phyloP scores from a whole-genome alignment of 2,797 vertebrate genomes.

The Falco peregrinus region DNA sequence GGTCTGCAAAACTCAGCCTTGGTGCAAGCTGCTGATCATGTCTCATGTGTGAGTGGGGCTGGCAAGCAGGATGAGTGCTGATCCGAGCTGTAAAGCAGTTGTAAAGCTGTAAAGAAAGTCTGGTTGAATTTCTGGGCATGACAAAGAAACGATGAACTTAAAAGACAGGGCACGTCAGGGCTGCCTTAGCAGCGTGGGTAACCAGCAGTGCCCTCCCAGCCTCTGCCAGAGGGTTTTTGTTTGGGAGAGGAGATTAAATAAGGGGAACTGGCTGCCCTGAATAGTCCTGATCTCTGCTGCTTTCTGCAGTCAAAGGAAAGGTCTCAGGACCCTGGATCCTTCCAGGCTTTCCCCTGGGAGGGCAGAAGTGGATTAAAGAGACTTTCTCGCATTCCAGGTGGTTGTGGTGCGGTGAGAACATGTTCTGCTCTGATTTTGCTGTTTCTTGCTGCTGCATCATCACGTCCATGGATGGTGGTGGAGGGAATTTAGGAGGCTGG shows the following conservation, averaged over 20 bases:
- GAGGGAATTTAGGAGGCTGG: not conserved
- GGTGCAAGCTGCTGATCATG: accelerated
- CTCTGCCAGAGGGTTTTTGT: not conserved
- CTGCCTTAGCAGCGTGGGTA: not conserved
- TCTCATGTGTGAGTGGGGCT: accelerated
- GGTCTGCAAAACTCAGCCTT: not conserved
- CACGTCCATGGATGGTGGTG: accelerated
- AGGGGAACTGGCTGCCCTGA: not conserved
- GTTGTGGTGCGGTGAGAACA: not conserved
- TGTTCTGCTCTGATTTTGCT: not conserved
- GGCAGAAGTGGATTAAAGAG: not conserved
- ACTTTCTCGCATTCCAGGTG: not conserved
- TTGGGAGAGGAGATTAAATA: not conserved
- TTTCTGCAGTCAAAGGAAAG: not conserved
- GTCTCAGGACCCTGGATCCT: not conserved
- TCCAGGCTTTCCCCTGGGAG: not conserved
- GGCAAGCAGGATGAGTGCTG: not conserved
- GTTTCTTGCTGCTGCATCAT: not conserved
- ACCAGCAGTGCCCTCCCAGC: not conserved
- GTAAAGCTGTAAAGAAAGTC: no score
- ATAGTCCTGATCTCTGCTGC: not conserved
- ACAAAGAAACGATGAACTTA: not conserved
- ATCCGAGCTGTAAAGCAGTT: not conserved
- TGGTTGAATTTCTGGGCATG: not conserved
- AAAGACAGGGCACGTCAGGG: not conserved